Base-by-base conservation (phyloP, 2,113 vertebrate species). In the Ranitomeya variabilis region DNA sequence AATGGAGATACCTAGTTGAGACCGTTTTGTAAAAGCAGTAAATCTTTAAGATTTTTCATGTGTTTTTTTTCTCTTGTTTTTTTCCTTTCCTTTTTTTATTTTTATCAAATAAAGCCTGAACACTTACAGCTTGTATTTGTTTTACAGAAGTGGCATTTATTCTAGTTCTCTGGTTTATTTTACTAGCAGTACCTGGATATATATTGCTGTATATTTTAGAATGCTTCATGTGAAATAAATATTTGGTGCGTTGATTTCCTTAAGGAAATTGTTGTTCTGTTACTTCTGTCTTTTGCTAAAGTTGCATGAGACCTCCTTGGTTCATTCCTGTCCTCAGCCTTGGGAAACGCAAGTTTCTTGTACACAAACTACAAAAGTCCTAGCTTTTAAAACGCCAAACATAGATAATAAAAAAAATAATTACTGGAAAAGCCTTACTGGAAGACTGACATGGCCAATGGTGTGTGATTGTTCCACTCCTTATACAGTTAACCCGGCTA, bases 161-260 rank as follows among this genome's bases (percentile, higher is more conserved):
- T 79, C 73, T 86, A 77, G 71, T 80, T 31, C 26, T 80, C 52
- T 14, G 16, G 19, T 74, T 73, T 64, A 45, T 54, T 57, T 82
- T 87, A 59, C 79, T 76, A 19, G 71, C 86, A 80, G 55, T 87
- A 76, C 55, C 66, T 82, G 6, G 80, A 59, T 60, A 60, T 7
- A 23, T 23, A 52, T 77, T 69, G 80, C n/a, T 88, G 80, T 88
- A 66, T 76, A 88, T 66, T 83, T 83, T 83, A 88, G 69, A 77
- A 77, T 88, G 87, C 87, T 77, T 88, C 80, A 76, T 76, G 80
- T 88, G 37, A 74, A 88, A 88, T 88, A 88, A 88, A 88, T 23
- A 26, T 81, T 88, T 88, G 51, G 57, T 71, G 64, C 52, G 31
- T 55, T 66, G 60, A 45, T 54, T 87, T 85, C n/a, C 52, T 76